Evolutionary conservation across 2,888 invertebrate genomes (phyloP).

Genomic region (Conomelus anceps): DNA sequence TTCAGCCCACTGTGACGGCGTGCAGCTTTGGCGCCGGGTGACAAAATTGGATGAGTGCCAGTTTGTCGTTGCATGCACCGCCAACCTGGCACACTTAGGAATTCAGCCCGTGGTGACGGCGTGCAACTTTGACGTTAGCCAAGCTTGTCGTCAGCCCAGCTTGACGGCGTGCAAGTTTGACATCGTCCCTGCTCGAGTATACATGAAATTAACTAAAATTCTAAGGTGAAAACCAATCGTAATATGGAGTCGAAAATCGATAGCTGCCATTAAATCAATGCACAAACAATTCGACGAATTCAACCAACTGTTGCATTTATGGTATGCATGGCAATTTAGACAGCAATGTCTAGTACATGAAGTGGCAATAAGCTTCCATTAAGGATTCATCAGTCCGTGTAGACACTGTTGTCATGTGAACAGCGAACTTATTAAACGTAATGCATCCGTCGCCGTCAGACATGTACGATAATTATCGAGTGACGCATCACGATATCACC

Average conservation of each 20-base stretch:
- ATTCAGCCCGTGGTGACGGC: too few relatives aligned
- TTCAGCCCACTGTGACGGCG: too few relatives aligned
- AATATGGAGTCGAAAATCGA: background rate
- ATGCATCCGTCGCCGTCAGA: background rate
- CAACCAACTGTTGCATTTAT: background rate
- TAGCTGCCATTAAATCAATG: background rate
- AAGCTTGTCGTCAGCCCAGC: too few relatives aligned
- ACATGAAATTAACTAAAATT: background rate
- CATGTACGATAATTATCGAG: background rate
- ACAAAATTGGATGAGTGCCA: too few relatives aligned
- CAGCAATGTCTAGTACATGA: background rate
- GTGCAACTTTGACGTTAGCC: too few relatives aligned
- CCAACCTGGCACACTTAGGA: too few relatives aligned
- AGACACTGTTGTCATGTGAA: background rate
- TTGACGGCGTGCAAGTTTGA: too few relatives aligned
- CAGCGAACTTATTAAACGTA: background rate
- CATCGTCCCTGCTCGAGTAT: too few relatives aligned
- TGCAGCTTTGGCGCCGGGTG: too few relatives aligned
- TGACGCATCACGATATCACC: background rate
- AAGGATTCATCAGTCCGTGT: background rate
- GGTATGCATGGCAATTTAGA: background rate
- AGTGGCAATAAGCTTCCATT: background rate
- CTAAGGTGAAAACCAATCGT: background rate
- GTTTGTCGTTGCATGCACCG: too few relatives aligned
- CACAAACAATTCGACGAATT: too few relatives aligned